Percentiles rank a stretch among this genome's conserved stretches.
These are phyloP conservation scores for Cheilosia urbana DNA, from an alignment of 2,888 invertebrate genomes.

Conservation along the genomic window DNA sequence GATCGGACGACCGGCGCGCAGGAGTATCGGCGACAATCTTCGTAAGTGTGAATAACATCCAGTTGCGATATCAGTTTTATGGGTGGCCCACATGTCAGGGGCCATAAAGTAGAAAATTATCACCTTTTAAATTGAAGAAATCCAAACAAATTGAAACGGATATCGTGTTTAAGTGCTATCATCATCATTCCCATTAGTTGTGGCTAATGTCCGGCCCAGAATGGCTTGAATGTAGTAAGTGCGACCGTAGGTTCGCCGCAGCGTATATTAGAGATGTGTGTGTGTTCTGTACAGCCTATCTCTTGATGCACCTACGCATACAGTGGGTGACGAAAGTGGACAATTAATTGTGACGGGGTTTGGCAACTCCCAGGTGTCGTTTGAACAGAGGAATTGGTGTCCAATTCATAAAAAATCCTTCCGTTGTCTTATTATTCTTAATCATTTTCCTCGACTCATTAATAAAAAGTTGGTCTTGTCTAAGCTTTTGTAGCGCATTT, in stretches of 20 bases:
- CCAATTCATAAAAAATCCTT: too few relatives aligned
- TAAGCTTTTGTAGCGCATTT: too few relatives aligned
- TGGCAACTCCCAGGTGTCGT: too few relatives aligned
- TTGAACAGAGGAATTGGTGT: too few relatives aligned
- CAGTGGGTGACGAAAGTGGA: slow-evolving; percentile 44
- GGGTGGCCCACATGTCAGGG: slow-evolving; percentile 84
- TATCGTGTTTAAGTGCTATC: slow-evolving; percentile 84
- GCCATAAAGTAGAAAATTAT: slow-evolving; percentile 84
- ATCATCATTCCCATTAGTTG: slow-evolving; percentile 83
- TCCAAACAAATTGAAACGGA: slow-evolving; percentile 84
- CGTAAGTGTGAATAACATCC: slow-evolving; percentile 76
- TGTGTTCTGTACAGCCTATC: slow-evolving; percentile 11
- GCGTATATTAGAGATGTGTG: slow-evolving; percentile 48
- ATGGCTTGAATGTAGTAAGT: slow-evolving; percentile 68
- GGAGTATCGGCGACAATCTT: slow-evolving; percentile 76
- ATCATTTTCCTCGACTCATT: too few relatives aligned
- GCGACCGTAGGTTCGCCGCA: slow-evolving; percentile 57
- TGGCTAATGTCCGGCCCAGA: slow-evolving; percentile 73
- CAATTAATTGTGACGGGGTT: not conserved
- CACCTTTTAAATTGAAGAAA: slow-evolving; percentile 84
- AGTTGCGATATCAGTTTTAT: slow-evolving; percentile 82
- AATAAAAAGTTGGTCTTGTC: too few relatives aligned
- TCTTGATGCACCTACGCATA: slow-evolving; percentile 18
- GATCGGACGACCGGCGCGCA: slow-evolving; percentile 57
- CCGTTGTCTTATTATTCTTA: too few relatives aligned